Percentiles rank a stretch among this genome's conserved stretches.
Conservation (phyloP, 2,113 vertebrate genomes). For the Nycticorax nycticorax region DNA sequence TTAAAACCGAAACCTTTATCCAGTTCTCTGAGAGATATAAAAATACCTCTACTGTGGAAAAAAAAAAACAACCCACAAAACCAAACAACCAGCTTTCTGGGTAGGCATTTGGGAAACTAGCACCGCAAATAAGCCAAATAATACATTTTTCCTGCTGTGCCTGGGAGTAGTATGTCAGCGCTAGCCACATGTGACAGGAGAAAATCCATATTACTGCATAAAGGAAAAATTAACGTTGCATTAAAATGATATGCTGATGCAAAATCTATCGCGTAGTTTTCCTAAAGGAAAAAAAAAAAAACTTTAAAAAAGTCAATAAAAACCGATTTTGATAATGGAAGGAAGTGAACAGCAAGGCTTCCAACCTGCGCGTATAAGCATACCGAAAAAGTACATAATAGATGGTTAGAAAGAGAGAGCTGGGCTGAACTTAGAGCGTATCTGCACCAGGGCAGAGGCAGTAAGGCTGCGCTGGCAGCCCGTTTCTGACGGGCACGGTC, state of each 20-base stretch:
- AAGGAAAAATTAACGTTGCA: not conserved
- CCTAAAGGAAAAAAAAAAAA: not conserved
- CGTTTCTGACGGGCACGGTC: fast-evolving
- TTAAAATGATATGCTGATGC: not conserved
- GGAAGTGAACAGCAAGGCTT: not conserved
- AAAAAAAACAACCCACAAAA: no score
- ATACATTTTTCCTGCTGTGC: not conserved
- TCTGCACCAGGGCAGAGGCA: not conserved
- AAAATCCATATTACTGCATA: not conserved
- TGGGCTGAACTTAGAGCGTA: fast-evolving
- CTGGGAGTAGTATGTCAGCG: not conserved
- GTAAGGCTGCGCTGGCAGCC: not conserved
- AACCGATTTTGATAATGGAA: fast-evolving
- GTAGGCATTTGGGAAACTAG: not conserved
- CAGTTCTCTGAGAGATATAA: fast-evolving
- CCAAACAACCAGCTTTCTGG: not conserved
- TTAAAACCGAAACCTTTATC: fast-evolving
- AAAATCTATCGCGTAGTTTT: not conserved
- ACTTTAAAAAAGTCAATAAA: not conserved
- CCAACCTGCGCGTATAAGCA: fast-evolving
- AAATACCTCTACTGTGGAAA: not conserved
- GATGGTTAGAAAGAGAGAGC: not conserved
- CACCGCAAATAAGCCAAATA: not conserved
- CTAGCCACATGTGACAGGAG: fast-evolving
- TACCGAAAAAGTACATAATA: not conserved